Conservation (phyloP, 53 echinoderm and acorn worm species). For the Mesocentrotus franciscanus region DNA sequence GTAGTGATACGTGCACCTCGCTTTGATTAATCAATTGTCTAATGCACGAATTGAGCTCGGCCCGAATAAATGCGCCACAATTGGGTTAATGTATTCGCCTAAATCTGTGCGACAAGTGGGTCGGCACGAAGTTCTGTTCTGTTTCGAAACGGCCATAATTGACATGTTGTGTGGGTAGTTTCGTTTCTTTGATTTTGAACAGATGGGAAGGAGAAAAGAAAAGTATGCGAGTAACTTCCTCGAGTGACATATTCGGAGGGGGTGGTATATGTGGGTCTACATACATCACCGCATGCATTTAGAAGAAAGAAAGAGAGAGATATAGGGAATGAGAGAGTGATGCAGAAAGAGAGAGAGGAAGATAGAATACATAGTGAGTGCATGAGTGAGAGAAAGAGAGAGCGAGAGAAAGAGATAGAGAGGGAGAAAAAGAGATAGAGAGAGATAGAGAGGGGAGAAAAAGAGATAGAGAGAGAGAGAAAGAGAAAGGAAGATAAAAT, state of each 20-base stretch:
- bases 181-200: slow-evolving; percentile 2
- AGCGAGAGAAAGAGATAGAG: background rate
- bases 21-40: slow-evolving; percentile 63
- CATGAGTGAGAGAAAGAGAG: background rate
- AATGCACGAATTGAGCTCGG: slow-evolving; percentile 38
- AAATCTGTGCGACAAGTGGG: slow-evolving; percentile 27
- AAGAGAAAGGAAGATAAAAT: background rate
- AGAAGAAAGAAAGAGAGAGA: background rate
- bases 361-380: background rate
- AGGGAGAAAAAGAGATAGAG: background rate
- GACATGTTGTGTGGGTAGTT: background rate
- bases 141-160: slow-evolving; percentile 38
- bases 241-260: background rate
- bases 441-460: too few species aligned
- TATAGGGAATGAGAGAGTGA: too few species aligned
- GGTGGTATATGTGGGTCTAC: background rate
- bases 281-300: too few species aligned
- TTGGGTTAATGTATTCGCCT: slow-evolving; percentile 63
- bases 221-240: background rate
- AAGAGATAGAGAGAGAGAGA: background rate
- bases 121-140: slow-evolving; percentile 38
- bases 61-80: slow-evolving; percentile 54
- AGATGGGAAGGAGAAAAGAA: background rate
- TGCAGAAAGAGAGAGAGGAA: background rate
- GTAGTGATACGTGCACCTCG: slow-evolving; percentile 13